Evolutionary conservation across 2,888 invertebrate species (phyloP).

Genomic region (Drosophila mulleri): DNA sequence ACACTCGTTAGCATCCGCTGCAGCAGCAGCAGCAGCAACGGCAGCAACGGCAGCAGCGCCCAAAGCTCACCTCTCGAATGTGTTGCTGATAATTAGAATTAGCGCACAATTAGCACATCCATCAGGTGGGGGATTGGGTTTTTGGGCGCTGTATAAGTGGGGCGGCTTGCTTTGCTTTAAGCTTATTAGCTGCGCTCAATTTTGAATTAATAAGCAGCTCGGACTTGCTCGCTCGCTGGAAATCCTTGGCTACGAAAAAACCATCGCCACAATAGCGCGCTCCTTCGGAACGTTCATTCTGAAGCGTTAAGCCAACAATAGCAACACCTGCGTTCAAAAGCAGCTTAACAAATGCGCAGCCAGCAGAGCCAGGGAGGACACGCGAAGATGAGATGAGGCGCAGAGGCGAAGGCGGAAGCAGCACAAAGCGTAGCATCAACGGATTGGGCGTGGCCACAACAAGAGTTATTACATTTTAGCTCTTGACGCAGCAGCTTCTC

Average conservation of each 20-base stretch:
- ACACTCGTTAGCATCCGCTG: constrained; percentile 70
- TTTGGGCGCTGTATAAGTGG: not conserved
- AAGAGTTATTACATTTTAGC: constrained; percentile 79
- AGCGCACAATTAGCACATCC: constrained; percentile 71
- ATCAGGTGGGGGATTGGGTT: not conserved
- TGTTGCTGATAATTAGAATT: constrained; percentile 79
- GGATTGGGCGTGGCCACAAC: constrained; percentile 60
- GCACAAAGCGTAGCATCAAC: constrained; percentile 39
- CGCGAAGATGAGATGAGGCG: not conserved
- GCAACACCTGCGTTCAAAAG: constrained; percentile 81
- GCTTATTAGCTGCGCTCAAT: constrained; percentile 74
- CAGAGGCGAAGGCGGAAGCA: constrained; percentile 19
- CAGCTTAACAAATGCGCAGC: constrained; percentile 69
- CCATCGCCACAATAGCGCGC: constrained; percentile 41
- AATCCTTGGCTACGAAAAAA: constrained; percentile 48
- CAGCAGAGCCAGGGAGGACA: not conserved
- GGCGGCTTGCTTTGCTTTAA: constrained; percentile 42
- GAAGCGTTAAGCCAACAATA: constrained; percentile 75
- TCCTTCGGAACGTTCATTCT: constrained; percentile 29
- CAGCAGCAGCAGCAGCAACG: constrained; percentile 7
- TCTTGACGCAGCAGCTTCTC: constrained; percentile 38
- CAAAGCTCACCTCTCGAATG: constrained; percentile 58
- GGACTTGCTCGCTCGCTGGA: constrained; percentile 50
- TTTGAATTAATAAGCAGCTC: constrained; percentile 78
- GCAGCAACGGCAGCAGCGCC: constrained; percentile 4